Base-by-base conservation (phyloP, 2,888 invertebrate genomes). In the Rhamnusium bicolor region DNA sequence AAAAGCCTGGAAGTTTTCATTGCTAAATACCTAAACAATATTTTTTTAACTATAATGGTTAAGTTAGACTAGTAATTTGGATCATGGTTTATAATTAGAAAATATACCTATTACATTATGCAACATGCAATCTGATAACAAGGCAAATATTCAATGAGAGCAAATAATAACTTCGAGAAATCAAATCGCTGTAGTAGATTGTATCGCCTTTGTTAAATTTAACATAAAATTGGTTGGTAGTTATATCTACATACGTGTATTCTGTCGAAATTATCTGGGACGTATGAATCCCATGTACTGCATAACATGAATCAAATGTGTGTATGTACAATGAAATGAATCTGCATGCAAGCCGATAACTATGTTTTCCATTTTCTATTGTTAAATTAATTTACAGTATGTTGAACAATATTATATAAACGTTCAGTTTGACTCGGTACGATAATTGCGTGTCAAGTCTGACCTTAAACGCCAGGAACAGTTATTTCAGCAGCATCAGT, bases 161-260 rank as follows among this genome's bases (percentile, higher is more conserved):
- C 72, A 72, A 72, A 72, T 72, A 68, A 72, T 54, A 68, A 62
- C 56, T 24, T 27, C 27, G 19, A 53, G 53, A 56, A 72, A 72
- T 61, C 60, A 46, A 67, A 68, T 67, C 68, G 60, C 27, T 32
- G 19, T 60, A 49, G 49, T 19, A 62, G 69, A 70, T 70, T 63
- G 53, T 63, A 70, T 70, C 70, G 54, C 70, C 56, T 70, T 63
- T 70, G 70, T 70, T 70, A 56, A 63, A 70, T 70, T 70, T 63
- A 63, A 70, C 70, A 60, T 60, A 63, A 62, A 63, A 70, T 70
- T 63, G 70, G 54, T 27, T 32, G 62, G 40, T 16, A 24, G 70
- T 46, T 46, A 63, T 70, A 60, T 69, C 54, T 63, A 27, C 12
- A 32, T 63, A 27, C 12, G 19, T 58, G 54, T 72, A 68, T 68